Evolutionary conservation across 2,797 vertebrate species (phyloP), one percentile per base, ranked within the genome.

Genomic region (Botia almorhae): DNA sequence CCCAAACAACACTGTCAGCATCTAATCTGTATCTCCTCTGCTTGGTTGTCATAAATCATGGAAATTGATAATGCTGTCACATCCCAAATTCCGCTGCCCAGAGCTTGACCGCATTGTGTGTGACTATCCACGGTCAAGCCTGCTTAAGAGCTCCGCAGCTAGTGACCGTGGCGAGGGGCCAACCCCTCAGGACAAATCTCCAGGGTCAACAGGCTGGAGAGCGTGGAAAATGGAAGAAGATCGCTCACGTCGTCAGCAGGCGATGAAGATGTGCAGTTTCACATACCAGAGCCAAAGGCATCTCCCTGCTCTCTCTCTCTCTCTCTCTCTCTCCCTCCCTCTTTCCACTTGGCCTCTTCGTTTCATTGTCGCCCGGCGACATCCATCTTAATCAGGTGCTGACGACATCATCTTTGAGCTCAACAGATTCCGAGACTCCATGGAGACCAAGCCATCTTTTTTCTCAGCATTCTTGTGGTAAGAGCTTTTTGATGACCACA

Each of bases 61-160:
- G 86, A 91, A 93, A 94, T 93, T 90, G 91, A 93, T 93, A 90
- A 89, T 78, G 88, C 92, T 93, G 92, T 93, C 92, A 94, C 89
- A 82, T 90, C 86, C 90, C 88, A 91, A 92, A 90, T 91, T 88
- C 90, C 88, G 48, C 82, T 85, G 85, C 83, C 89, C 88, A 89
- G 85, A 72, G 89, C 88, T 85, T 89, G 90, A 92, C 90, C 89
- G 87, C 88, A 56, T 55, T 86, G 91, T 91, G 89, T 91, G 92
- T 93, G 90, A 92, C 91, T 91, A 80, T 81, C 83, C 88, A 87
- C 91, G 90, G 91, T 93, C 90, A 93, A 92, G 92, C 91, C 92
- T 92, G 88, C 91, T 92, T 92, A 93, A 65, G 88, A 81, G 89
- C 89, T 84, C 86, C 88, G 76, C 65, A 69, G 71, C 51, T 53